Evolutionary conservation across 2,113 vertebrate genomes (phyloP).

Genomic region (Lethenteron reissneri): DNA sequence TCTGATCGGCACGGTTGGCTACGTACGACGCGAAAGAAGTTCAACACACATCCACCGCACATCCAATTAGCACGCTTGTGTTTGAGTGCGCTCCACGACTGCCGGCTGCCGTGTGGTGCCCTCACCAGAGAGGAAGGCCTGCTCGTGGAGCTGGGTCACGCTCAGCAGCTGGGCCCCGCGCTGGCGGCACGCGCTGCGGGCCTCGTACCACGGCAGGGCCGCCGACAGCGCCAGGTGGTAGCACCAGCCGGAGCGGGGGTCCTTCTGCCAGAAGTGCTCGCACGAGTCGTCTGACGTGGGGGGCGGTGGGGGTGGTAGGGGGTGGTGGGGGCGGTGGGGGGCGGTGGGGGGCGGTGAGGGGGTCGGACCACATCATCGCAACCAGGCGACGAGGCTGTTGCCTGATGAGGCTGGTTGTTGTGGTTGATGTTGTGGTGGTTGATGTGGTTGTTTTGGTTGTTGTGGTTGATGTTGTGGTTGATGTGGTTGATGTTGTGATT

Average conservation of each 20-base stretch:
- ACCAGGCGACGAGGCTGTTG: background rate
- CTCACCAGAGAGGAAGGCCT: conserved; percentile 83
- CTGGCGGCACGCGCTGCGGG: conserved; percentile 72
- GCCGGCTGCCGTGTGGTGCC: no score
- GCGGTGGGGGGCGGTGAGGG: background rate
- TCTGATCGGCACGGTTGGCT: no score
- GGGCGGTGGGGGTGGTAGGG: background rate
- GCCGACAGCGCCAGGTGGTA: conserved; percentile 98
- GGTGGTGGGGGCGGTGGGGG: background rate
- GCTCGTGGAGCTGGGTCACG: conserved; percentile 79
- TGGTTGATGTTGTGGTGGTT: background rate
- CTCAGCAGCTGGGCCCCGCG: conserved; percentile 77
- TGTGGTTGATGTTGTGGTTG: no score
- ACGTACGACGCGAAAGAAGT: no score
- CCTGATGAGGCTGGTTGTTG: background rate
- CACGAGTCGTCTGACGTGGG: conserved; percentile 29
- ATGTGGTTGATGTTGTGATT: no score
- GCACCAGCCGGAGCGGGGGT: conserved; percentile 70
- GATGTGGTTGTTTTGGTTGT: no score
- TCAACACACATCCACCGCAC: no score
- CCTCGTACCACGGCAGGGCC: conserved; percentile 65
- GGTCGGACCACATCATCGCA: background rate
- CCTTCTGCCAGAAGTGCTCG: conserved; percentile 88
- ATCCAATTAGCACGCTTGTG: no score
- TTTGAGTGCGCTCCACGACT: no score